Evolutionary conservation across 2,888 invertebrate genomes (phyloP), one percentile per base, ranked within the genome.

Genomic region (Tyria jacobaeae): DNA sequence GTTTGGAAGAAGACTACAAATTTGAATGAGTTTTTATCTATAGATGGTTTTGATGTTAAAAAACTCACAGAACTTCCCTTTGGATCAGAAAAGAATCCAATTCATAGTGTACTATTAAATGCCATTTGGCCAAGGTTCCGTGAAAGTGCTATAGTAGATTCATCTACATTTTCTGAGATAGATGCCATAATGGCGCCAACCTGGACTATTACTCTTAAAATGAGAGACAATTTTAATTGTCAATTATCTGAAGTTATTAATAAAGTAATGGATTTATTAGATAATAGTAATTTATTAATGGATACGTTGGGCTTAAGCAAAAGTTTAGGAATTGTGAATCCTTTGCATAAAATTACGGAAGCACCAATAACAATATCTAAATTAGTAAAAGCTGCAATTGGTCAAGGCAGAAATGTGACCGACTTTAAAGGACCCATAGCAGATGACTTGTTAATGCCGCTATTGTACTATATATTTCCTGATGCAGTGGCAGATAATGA

Each of bases 91-190:
- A 96, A 96, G 57, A 97, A 98, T 89, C 98, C 98, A 0, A 94
- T 97, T 71, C 96, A 96, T 57, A 96, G 96, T 85, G 94, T 98
- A 31, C 92, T 96, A 67, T 88, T 98, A 17, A 96, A 96, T 83
- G 96, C 97, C 49, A 97, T 97, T 27, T 99, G 99, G 99, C 97
- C 97, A 0, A 95, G 96, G 82, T 94, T 99, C 70, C 95, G 96
- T 2, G 99, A 98, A 86, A 96, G 97, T 85, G 95, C 97, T 63
- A 96, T 98, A 31, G 96, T 98, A 1, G 99, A 99, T 84, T 97
- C 97, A 68, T 97, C 97, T 74, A 96, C 96, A 69, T 97, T 97
- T 87, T 96, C 97, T 24, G 98, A 99, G 87, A 96, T 99, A 79
- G 97, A 98, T 84, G 98, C 99, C 53, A 80, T 92, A 39, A 91